Evolutionary conservation across 2,113 vertebrate genomes (phyloP), one percentile per base, ranked within the genome.

Genomic region (Seriola dumerili): DNA sequence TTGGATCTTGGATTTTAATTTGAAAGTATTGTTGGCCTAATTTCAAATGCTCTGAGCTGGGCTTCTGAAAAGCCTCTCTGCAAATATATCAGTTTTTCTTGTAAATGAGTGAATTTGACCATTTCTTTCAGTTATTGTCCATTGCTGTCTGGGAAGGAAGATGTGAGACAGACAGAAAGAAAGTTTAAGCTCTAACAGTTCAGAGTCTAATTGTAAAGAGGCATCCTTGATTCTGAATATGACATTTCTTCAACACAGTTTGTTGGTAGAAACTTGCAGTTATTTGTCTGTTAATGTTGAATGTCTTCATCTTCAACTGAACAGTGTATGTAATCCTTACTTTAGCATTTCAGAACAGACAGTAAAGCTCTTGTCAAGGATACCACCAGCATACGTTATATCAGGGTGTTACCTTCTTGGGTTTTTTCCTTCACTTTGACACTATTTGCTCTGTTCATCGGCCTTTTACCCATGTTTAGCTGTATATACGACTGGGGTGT

Each of bases 401-500:
- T 52, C 5, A 42, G 57, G 40, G n/a, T 57, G 40, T 80, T 72
- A 25, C 66, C 17, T 1, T 64, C 36, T 66, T 42, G 25, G 1
- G 3, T 62, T 23, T 65, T 34, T 74, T 68, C 58, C 59, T 72
- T 80, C 32, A 62, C n/a, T 77, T 79, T 64, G 40, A 34, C 34
- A 59, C 63, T 19, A 19, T 70, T 11, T 58, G 16, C 42, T 77
- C 36, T 69, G 40, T 80, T 72, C 78, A 11, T 82, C 61, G 66
- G 16, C 42, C 48, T 86, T 87, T 83, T 80, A 64, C 17, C 46
- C n/a, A 78, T 54, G 14, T 70, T 78, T 85, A 50, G 81, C 64
- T 81, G 81, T 92, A 85, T 69, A 89, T 85, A 91, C 65, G 64
- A 82, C 16, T 68, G 61, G 68, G 23, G 58, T 72, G 36, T 67